Evolutionary conservation across 2,113 vertebrate species (phyloP).

Genomic region (Protobothrops mucrosquamatus): DNA sequence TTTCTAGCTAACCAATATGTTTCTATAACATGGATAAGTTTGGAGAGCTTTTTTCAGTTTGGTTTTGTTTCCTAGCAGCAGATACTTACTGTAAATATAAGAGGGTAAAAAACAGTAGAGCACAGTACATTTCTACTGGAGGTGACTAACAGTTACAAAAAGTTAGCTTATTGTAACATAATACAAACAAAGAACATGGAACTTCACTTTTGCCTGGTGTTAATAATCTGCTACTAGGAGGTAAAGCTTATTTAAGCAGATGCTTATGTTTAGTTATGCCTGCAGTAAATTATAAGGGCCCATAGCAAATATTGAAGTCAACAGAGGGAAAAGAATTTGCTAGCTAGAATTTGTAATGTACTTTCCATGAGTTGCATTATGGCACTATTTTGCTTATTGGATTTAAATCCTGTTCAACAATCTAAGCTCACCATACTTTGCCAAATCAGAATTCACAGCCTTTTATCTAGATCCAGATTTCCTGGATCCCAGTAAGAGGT

Average conservation of each 20-base stretch:
- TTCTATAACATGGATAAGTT: not conserved
- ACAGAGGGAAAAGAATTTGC: not conserved
- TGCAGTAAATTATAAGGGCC: not conserved
- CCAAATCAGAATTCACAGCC: not conserved
- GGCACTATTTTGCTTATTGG: not conserved
- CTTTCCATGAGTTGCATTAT: not conserved
- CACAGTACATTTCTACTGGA: not conserved
- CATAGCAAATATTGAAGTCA: not conserved
- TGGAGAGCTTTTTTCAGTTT: not conserved
- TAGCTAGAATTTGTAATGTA: not conserved
- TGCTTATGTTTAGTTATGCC: not conserved
- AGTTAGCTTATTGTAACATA: not conserved
- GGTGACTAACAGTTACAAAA: not conserved
- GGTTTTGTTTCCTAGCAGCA: not conserved
- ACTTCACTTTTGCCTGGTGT: not conserved
- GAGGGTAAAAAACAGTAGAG: not conserved
- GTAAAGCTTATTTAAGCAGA: not conserved
- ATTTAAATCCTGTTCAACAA: conserved; percentile 2
- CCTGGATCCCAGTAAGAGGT: not conserved
- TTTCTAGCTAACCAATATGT: not conserved
- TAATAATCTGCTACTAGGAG: not conserved
- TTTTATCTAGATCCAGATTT: not conserved
- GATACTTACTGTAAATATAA: not conserved
- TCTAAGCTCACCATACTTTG: not conserved
- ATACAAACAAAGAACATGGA: not conserved